Conservation (phyloP, 1,140 invertebrate species). For the Marisa cornuarietis region DNA sequence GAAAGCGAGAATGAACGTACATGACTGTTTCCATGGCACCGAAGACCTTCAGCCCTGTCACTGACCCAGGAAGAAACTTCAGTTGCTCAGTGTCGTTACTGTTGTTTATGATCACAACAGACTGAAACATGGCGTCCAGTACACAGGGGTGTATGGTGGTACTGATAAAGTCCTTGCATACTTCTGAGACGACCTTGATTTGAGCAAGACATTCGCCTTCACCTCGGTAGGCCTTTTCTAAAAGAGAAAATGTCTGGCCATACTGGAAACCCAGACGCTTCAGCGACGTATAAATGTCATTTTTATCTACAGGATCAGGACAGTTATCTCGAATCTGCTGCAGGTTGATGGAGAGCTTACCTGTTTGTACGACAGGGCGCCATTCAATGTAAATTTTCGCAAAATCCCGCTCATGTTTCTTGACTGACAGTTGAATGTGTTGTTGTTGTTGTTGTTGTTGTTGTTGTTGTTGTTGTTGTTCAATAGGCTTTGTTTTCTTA, state of each 20-base stretch:
- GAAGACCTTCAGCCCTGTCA: no score
- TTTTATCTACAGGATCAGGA: conserved; percentile 20
- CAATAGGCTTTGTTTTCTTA: no score
- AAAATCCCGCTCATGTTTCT: no score
- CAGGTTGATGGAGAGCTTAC: neutral
- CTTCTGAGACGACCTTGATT: conserved; percentile 27
- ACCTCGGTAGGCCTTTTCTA: conserved; percentile 28
- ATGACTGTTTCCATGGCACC: no score
- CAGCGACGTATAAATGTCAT: conserved; percentile 37
- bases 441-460: no score
- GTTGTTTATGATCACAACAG: conserved; percentile 14
- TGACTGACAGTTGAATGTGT: no score
- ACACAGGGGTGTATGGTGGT: conserved; percentile 44
- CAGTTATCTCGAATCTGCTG: conserved; percentile 32
- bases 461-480: no score
- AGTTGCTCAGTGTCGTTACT: neutral
- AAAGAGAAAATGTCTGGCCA: conserved; percentile 31
- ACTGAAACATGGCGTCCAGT: conserved; percentile 42
- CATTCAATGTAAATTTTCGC: no score
- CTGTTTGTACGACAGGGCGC: neutral
- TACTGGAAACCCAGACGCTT: conserved; percentile 39
- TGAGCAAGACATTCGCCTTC: conserved; percentile 37
- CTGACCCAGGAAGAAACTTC: no score
- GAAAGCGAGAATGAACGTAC: no score
- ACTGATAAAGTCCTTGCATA: conserved; percentile 26